Conservation (phyloP, 2,888 invertebrate genomes). For the Dryocosmus kuriphilus region DNA sequence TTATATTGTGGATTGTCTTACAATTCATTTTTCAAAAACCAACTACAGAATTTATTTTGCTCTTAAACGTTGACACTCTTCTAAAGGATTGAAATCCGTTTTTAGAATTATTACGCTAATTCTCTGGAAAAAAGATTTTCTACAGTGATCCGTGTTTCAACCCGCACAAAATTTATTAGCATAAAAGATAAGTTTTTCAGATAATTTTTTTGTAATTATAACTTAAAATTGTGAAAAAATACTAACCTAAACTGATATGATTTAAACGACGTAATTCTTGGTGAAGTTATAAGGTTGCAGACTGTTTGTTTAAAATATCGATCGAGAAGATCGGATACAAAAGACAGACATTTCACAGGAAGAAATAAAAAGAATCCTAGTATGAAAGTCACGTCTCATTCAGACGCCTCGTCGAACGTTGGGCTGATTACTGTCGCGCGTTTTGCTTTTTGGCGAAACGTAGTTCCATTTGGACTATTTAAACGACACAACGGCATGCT, state of each 20-base stretch:
- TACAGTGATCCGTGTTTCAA: no score
- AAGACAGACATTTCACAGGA: neutral
- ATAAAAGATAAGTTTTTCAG: no score
- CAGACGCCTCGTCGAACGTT: neutral
- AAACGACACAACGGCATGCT: neutral
- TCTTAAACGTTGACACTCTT: neutral
- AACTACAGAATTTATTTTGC: neutral
- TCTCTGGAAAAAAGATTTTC: neutral
- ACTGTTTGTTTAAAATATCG: neutral
- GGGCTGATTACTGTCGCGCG: conserved; percentile 2
- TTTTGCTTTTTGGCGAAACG: neutral
- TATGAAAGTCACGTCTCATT: neutral
- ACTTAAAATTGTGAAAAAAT: neutral
- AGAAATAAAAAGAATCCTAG: neutral
- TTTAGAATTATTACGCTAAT: neutral
- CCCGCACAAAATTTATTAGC: no score
- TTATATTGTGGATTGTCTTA: neutral
- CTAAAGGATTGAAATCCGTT: neutral
- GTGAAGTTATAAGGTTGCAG: neutral
- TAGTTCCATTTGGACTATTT: neutral
- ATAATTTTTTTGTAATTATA: no score
- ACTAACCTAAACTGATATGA: neutral
- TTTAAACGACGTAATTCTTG: neutral
- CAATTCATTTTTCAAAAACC: conserved; percentile 6
- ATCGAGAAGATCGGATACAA: neutral